Evolutionary conservation across 2,888 invertebrate species (phyloP).

Genomic region (Leptopilina myrica): DNA sequence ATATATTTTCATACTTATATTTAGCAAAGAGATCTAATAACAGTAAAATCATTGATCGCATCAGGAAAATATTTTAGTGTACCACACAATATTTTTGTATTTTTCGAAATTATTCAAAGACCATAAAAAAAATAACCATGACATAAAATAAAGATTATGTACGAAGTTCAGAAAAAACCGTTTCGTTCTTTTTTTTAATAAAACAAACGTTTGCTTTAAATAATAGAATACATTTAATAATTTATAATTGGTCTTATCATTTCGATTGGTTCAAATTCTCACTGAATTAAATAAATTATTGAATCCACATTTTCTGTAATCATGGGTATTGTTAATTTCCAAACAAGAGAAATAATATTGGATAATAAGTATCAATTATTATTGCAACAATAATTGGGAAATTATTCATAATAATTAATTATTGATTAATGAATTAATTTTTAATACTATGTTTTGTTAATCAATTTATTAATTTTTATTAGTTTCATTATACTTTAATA

Average conservation of each 20-base stretch:
- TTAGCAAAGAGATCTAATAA: neutral
- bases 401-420: too few species aligned
- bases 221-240: neutral
- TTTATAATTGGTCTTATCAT: neutral
- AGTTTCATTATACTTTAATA: too few species aligned
- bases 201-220: neutral
- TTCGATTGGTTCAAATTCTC: neutral
- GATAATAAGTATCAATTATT: too few species aligned
- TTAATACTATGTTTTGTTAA: too few species aligned
- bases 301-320: too few species aligned
- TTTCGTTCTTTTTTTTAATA: neutral
- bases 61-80: neutral
- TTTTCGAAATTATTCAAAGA: neutral
- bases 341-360: too few species aligned
- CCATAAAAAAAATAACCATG: slow-evolving; percentile 22
- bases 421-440: too few species aligned
- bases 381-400: too few species aligned
- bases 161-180: neutral
- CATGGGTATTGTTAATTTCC: too few species aligned
- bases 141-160: slow-evolving; percentile 27
- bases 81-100: neutral
- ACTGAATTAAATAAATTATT: too few species aligned
- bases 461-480: too few species aligned
- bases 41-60: neutral
- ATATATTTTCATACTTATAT: neutral